Evolutionary conservation across 2,797 vertebrate genomes (phyloP).

Genomic region (Anabas testudineus): DNA sequence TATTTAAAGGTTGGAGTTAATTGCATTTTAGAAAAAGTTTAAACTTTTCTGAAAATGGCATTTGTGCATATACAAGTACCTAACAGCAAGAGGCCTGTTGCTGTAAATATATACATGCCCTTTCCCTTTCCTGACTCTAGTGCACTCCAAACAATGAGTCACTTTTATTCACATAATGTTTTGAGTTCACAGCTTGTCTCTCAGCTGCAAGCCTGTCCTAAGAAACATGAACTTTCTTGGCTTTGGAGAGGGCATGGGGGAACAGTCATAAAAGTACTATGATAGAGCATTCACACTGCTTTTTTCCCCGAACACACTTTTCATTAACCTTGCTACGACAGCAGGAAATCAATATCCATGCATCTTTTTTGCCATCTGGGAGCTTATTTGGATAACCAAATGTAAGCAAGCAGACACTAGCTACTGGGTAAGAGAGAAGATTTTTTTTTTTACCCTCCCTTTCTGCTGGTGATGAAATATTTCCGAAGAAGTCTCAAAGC

Average conservation of each 20-base stretch:
- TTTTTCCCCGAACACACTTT: constrained; percentile 58
- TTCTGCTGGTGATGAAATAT: constrained; percentile 66
- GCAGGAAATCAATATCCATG: constrained; percentile 77
- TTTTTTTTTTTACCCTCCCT: constrained; percentile 15
- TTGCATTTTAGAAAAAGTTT: too few relatives aligned
- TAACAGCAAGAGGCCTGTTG: constrained; percentile 3
- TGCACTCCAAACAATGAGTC: constrained; percentile 38
- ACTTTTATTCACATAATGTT: constrained; percentile 35
- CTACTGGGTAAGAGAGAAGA: constrained; percentile 1
- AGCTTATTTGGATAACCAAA: constrained; percentile 74
- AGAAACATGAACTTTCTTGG: constrained; percentile 32
- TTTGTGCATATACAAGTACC: constrained; percentile 18
- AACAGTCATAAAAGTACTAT: constrained; percentile 64
- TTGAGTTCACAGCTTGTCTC: constrained; percentile 22
- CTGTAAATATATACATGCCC: constrained; percentile 41
- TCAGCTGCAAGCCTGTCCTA: constrained; percentile 25
- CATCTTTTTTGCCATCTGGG: constrained; percentile 45
- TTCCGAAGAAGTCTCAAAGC: constrained; percentile 61
- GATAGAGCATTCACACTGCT: constrained; percentile 66
- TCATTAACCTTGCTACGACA: constrained; percentile 80
- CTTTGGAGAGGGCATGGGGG: constrained; percentile 47
- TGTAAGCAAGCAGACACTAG: constrained; percentile 41
- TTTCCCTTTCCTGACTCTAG: constrained; percentile 35
- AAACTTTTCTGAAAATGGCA: not conserved
- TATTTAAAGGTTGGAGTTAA: too few relatives aligned